Base-by-base conservation (phyloP, 2,888 invertebrate genomes). In the Tiphia femorata region DNA sequence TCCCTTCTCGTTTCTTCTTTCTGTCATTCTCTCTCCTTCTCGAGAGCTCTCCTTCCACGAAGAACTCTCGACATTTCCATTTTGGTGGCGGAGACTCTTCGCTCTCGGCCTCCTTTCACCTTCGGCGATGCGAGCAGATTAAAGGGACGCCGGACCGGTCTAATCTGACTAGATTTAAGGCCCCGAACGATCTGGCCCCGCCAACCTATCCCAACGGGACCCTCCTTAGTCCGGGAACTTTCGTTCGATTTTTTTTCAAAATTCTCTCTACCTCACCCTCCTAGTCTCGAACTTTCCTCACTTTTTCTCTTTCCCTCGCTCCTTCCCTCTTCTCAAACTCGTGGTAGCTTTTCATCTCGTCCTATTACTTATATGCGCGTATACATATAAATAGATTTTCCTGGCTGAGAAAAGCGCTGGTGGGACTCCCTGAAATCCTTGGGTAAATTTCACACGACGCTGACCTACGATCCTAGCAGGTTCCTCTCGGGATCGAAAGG, bases 101-200 rank as follows among this genome's bases (percentile, higher is more conserved):
- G 7, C 4, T 49, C 56, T 44, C 21, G 8, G 8, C 33, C 43
- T 46, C 33, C 46, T 48, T 50, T 58, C 56, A 46, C 52, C 3
- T 25, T 6, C 27, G 55, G 51, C n/a, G 50, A 58, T 29, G 60
- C 68, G 61, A 63, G 17, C 52, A 61, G 61, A 68, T 66, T 68
- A 68, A 65, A 68, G 61, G 53, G 49, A 35, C 44, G n/a, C n/a
- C n/a, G 50, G 42, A 41, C 47, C 25, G 51, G 38, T 29, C 54
- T 66, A 64, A 68, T 68, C 68, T 58, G 50, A 35, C 61, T 57
- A 58, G 63, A 68, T 68, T 68, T 68, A 65, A 55, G 49, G 50
- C 56, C 49, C 38, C 44, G 43, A 30, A 10, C 53, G 41, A 48
- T 35, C 37, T 12, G 46, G 20, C 7, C 17, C 19, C 23, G 14